Evolutionary conservation across 2,113 vertebrate species (phyloP).

Genomic region (Theristicus caerulescens): DNA sequence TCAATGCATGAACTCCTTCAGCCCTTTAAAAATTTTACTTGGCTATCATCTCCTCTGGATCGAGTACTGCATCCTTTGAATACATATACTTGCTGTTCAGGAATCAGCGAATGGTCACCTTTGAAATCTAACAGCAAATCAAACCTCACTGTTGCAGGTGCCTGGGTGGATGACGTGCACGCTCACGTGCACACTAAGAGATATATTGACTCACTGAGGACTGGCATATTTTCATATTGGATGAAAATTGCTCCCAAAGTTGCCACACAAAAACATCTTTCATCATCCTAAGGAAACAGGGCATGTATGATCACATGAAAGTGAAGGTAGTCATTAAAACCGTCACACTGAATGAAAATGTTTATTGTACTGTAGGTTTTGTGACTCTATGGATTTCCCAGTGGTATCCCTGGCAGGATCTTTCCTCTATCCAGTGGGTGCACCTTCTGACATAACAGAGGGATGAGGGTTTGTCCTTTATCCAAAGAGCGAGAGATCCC

Average conservation of each 20-base stretch:
- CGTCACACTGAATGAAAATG: background rate
- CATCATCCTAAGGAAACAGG: background rate
- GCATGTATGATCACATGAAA: background rate
- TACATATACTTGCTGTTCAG: background rate
- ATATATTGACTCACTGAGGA: background rate
- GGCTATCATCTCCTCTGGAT: background rate
- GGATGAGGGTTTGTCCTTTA: background rate
- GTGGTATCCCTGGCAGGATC: background rate
- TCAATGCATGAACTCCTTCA: background rate
- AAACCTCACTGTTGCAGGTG: background rate
- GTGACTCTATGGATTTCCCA: background rate
- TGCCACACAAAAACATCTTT: background rate
- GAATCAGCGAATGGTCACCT: background rate
- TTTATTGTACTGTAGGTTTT: background rate
- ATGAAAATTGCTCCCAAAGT: background rate
- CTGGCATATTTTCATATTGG: background rate
- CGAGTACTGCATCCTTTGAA: background rate
- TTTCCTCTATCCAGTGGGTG: background rate
- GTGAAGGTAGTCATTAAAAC: background rate
- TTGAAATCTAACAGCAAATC: background rate
- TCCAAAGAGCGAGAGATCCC: background rate
- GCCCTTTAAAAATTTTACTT: background rate
- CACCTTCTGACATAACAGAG: background rate
- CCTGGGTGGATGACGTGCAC: background rate
- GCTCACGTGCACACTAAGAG: rapidly evolving